phyloP scores from a whole-genome alignment of 1,140 invertebrate genomes.

The Brachystomella parvula region DNA sequence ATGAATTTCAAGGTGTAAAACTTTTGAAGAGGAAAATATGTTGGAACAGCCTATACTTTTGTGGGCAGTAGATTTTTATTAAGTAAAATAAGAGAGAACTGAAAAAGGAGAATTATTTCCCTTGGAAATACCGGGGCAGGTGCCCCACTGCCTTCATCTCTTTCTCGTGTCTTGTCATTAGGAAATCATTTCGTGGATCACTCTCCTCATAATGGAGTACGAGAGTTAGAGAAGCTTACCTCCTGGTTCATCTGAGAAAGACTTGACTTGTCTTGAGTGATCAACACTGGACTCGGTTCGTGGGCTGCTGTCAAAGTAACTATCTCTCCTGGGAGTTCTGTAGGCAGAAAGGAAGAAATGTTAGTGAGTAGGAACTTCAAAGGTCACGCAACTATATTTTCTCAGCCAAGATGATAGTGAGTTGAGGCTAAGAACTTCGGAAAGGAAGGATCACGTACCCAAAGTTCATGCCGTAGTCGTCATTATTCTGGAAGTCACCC shows the following conservation, averaged over 20 bases:
- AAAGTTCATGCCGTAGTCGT: constrained; percentile 51
- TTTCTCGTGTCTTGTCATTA: background rate
- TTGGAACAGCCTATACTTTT: no score
- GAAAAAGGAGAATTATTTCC: no score
- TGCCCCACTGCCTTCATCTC: no score
- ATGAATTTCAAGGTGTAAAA: no score
- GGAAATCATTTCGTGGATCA: background rate
- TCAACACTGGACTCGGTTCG: constrained; percentile 37
- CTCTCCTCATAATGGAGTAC: background rate
- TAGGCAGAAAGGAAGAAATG: background rate
- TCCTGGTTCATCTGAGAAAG: constrained; percentile 36
- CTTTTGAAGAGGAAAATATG: no score
- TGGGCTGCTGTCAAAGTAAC: constrained; percentile 37
- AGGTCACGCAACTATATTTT: no score
- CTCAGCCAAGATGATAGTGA: no score
- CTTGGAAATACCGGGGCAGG: no score
- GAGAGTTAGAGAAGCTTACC: constrained; percentile 18
- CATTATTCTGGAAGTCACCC: constrained; percentile 48
- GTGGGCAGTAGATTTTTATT: no score
- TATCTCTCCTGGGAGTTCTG: constrained; percentile 31
- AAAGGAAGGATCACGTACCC: background rate
- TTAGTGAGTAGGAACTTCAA: background rate
- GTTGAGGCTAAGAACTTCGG: background rate
- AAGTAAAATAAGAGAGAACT: no score
- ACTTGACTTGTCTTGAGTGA: constrained; percentile 37